Evolutionary conservation across 2,797 vertebrate genomes (phyloP).

Genomic region (Danio jaintianensis): DNA sequence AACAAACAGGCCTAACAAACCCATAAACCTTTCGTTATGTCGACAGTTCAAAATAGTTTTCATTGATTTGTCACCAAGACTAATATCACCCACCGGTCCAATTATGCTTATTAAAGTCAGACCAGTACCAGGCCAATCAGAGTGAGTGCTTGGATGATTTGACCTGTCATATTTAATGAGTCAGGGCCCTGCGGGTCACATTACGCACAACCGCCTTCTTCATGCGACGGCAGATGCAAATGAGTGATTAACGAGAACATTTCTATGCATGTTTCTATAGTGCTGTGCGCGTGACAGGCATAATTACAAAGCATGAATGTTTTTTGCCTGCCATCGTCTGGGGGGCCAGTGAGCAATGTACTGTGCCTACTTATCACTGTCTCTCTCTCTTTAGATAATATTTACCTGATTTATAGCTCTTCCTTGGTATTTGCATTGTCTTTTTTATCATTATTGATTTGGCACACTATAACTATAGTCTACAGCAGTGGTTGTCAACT

Average conservation of each 20-base stretch:
- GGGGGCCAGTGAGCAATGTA: conserved; percentile 20
- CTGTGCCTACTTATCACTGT: neutral
- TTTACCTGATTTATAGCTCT: conserved; percentile 4
- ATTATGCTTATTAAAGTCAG: conserved; percentile 51
- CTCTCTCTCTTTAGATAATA: conserved; percentile 9
- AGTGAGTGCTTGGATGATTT: conserved; percentile 53
- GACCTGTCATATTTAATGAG: conserved; percentile 58
- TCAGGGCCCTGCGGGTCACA: conserved; percentile 52
- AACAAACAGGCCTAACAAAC: conserved; percentile 24
- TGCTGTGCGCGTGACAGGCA: conserved; percentile 36
- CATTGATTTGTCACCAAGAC: conserved; percentile 57
- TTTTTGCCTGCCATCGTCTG: neutral
- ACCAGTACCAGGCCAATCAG: conserved; percentile 48
- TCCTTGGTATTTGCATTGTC: conserved; percentile 16
- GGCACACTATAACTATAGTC: neutral
- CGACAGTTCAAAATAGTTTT: conserved; percentile 45
- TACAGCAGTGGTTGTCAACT: neutral
- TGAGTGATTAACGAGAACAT: conserved; percentile 58
- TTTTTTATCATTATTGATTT: conserved; percentile 19
- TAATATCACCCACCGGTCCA: conserved; percentile 48
- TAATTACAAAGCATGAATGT: conserved; percentile 48
- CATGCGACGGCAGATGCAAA: conserved; percentile 57
- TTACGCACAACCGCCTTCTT: conserved; percentile 50
- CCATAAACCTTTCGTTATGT: conserved; percentile 16
- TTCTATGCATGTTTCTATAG: conserved; percentile 51